Evolutionary conservation across 1,140 invertebrate genomes (phyloP).

Genomic region (Cydia amplana): DNA sequence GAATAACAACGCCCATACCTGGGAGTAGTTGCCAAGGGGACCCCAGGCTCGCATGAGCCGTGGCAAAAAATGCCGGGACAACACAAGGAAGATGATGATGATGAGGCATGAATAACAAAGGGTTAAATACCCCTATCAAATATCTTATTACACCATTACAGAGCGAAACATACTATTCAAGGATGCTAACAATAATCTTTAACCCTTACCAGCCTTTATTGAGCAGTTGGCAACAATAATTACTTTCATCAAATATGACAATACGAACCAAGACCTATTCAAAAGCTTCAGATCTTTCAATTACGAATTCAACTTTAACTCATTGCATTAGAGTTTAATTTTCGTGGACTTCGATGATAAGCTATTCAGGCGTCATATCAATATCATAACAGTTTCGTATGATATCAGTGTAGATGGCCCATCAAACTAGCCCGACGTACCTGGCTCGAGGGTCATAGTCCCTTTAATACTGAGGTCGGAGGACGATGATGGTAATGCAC

Average conservation of each 20-base stretch:
- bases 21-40: no score
- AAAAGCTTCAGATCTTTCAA: background rate
- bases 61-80: no score
- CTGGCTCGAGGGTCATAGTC: conserved; percentile 58
- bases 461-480: conserved; percentile 64
- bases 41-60: no score
- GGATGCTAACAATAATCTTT: background rate
- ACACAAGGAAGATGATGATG: no score
- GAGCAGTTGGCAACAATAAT: conserved; percentile 1
- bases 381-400: conserved; percentile 8
- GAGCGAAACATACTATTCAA: background rate
- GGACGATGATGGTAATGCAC: conserved; percentile 66
- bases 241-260: background rate
- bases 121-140: conserved; percentile 3
- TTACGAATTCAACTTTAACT: background rate
- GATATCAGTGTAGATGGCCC: conserved; percentile 18
- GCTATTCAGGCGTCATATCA: conserved; percentile 14
- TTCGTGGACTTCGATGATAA: background rate
- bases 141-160: background rate
- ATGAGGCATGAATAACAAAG: background rate
- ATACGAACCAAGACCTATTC: background rate
- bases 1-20: no score
- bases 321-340: background rate
- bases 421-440: conserved; percentile 33
- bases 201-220: background rate